Conservation (phyloP, 1,140 invertebrate genomes). For the Calosoma granatense region DNA sequence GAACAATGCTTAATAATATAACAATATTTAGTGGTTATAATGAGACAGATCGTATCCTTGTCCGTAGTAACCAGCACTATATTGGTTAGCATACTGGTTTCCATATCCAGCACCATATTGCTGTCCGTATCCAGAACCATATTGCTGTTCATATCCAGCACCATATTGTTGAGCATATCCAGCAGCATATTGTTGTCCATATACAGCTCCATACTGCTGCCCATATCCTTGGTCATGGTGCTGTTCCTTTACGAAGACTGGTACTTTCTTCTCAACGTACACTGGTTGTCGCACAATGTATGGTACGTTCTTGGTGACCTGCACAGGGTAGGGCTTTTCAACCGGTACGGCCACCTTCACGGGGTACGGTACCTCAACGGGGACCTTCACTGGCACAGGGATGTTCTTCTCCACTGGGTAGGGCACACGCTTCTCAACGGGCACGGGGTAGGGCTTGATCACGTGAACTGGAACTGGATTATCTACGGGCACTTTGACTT, state of each 20-base stretch:
- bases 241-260: too few species aligned
- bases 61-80: too few species aligned
- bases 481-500: conserved; percentile 20
- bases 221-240: too few species aligned
- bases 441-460: conserved; percentile 19
- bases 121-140: too few species aligned
- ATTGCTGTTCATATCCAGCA: too few species aligned
- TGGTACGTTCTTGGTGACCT: conserved; percentile 18
- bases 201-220: too few species aligned
- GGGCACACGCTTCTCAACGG: conserved; percentile 26
- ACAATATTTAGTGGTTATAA: neutral
- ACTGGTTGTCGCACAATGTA: conserved; percentile 10
- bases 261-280: neutral
- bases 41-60: neutral
- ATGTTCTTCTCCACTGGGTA: conserved; percentile 14
- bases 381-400: conserved; percentile 7
- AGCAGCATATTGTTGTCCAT: too few species aligned
- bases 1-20: conserved; percentile 1
- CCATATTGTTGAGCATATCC: too few species aligned
- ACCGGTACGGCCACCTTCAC: conserved; percentile 21
- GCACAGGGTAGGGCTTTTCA: conserved; percentile 30
- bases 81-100: too few species aligned
- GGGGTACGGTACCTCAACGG: conserved; percentile 31
- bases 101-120: too few species aligned
- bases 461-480: neutral